phyloP scores from a whole-genome alignment of 92 coral and sea anemone species.

The Pocillopora meandrina region DNA sequence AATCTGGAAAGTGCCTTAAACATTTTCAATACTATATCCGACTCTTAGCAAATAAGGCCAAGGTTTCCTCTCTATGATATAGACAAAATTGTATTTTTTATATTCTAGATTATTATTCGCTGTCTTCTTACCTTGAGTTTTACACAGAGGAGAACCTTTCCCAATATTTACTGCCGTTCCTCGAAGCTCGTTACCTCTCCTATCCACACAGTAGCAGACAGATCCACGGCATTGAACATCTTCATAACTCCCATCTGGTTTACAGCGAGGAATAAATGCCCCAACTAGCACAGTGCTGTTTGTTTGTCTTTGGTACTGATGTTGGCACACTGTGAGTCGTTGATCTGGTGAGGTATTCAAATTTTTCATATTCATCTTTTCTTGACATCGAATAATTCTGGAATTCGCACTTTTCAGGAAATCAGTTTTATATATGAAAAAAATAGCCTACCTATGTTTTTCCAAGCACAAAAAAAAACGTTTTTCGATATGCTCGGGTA shows the following conservation, averaged over 20 bases:
- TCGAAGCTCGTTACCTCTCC: conserved; percentile 78
- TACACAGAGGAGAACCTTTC: conserved; percentile 66
- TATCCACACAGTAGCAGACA: conserved; percentile 79
- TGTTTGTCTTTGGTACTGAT: conserved; percentile 46
- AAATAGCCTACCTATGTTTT: too few relatives aligned
- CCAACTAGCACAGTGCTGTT: conserved; percentile 57
- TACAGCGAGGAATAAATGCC: conserved; percentile 74
- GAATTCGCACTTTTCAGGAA: too few relatives aligned
- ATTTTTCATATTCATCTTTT: background rate
- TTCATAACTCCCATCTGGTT: conserved; percentile 75
- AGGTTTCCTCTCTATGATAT: background rate
- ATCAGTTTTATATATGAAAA: too few relatives aligned
- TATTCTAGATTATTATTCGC: background rate
- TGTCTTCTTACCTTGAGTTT: conserved; percentile 55
- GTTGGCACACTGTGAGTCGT: conserved; percentile 78
- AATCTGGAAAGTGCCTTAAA: too few relatives aligned
- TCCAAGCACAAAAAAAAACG: too few relatives aligned
- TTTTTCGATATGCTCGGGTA: too few relatives aligned
- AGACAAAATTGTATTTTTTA: background rate
- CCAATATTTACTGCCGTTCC: conserved; percentile 73
- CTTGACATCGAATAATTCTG: background rate
- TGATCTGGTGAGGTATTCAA: conserved; percentile 18
- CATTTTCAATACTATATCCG: background rate
- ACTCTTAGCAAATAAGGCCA: background rate
- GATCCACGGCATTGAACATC: conserved; percentile 80